Conservation (phyloP, 2,113 vertebrate species). For the Dipodomys stephensi region DNA sequence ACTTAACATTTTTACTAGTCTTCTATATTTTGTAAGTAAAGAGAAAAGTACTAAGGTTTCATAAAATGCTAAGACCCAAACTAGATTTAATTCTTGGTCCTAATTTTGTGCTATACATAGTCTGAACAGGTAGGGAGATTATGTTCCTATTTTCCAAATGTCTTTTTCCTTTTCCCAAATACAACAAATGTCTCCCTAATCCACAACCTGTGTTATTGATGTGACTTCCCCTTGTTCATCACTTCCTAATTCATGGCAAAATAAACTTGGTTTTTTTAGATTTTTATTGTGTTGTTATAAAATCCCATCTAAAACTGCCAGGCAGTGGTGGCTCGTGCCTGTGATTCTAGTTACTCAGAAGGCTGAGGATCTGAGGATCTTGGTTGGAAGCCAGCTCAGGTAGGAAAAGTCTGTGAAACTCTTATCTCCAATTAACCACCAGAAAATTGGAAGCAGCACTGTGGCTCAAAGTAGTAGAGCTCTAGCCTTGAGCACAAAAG, state of each 20-base stretch:
- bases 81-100: not conserved
- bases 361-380: too few relatives aligned
- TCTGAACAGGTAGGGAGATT: not conserved
- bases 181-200: not conserved
- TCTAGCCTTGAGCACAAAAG: too few relatives aligned
- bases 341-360: too few relatives aligned
- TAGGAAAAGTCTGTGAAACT: too few relatives aligned
- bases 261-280: not conserved
- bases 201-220: not conserved
- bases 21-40: slow-evolving; percentile 34
- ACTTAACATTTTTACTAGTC: not conserved
- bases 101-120: slow-evolving; percentile 17
- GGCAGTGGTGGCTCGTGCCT: too few relatives aligned
- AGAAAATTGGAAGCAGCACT: too few relatives aligned
- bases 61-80: slow-evolving; percentile 4
- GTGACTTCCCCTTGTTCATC: not conserved
- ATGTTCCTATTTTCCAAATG: not conserved
- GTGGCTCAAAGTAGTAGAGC: too few relatives aligned
- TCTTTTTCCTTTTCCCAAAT: not conserved
- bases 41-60: not conserved
- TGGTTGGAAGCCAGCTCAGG: too few relatives aligned
- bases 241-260: not conserved
- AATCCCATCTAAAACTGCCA: not conserved
- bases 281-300: slow-evolving; percentile 23
- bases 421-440: too few relatives aligned